Evolutionary conservation across 2,113 vertebrate species (phyloP), one percentile per base, ranked within the genome.

Genomic region (Sebastes schlegelii): DNA sequence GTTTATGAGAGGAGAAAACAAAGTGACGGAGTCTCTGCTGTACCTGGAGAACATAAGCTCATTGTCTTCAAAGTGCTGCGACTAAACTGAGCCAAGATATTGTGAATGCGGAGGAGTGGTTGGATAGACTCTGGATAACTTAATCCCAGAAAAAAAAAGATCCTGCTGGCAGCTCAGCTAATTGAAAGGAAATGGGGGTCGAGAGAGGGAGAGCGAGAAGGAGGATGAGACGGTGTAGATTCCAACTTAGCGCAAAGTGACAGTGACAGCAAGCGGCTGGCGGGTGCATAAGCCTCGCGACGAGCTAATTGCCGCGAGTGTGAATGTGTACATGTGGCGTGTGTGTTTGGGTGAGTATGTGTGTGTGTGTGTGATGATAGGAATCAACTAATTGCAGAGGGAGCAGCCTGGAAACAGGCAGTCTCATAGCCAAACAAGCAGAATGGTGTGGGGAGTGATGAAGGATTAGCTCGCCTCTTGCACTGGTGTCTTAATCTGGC

Each of bases 131-230:
- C 74, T 55, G 74, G 80, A 92, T 90, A 88, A 86, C 82, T 89
- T 91, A 85, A 89, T 94, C 93, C 74, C 43, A 49, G 8, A n/a
- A 16, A 83, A 83, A 76, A 70, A 82, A 87, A 85, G 58, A 82
- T 83, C 83, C 88, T 46, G 42, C 74, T 92, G 89, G 90, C 91
- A 90, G 89, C 87, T 85, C 62, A 23, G 82, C 87, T 93, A 92
- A 95, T 91, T 95, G 93, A 92, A 92, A 91, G 92, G 92, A 93
- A 95, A 94, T 90, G 69, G 82, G 73, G 77, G 77, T 88, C 57
- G 80, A 85, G 84, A 88, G 84, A 82, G 55, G 42, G 42, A 64
- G 76, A 65, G 82, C 60, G 58, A 54, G 71, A 60, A 46, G 61
- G 48, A 77, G 51, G 84, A 88, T 46, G 80, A 86, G 85, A 72